Conservation (phyloP, 2,797 vertebrate genomes). For the Tragopan temminckii region DNA sequence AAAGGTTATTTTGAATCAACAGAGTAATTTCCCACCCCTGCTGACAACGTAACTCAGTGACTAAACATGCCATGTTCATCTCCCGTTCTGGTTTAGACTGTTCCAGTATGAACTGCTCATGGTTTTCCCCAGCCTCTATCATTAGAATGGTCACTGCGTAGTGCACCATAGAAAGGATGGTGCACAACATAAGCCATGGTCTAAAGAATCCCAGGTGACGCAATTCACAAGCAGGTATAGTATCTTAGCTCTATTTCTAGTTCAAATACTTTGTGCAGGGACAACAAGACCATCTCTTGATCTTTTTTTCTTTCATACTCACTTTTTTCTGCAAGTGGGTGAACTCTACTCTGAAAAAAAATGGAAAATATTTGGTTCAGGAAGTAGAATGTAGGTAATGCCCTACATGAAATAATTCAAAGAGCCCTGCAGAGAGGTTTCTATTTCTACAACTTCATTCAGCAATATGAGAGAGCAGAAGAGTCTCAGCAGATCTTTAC, state of each 20-base stretch:
- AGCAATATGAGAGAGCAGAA: background rate
- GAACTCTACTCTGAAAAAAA: background rate
- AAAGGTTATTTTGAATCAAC: background rate
- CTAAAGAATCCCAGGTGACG: background rate
- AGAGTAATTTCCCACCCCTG: background rate
- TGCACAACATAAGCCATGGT: background rate
- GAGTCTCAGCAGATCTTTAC: background rate
- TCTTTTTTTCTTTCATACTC: background rate
- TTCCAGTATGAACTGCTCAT: accelerated
- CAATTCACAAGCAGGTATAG: background rate
- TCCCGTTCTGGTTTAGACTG: background rate
- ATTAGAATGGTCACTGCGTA: background rate
- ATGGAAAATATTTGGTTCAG: background rate
- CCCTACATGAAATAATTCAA: background rate
- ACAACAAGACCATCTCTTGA: background rate
- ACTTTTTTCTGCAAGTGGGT: background rate
- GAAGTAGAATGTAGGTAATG: background rate
- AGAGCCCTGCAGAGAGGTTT: background rate
- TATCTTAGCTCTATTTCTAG: background rate
- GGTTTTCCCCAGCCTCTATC: background rate
- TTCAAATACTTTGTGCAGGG: background rate
- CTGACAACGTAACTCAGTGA: background rate
- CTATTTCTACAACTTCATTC: background rate
- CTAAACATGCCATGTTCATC: background rate
- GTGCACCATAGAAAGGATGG: accelerated